phyloP scores from a whole-genome alignment of 2,797 vertebrate genomes.

The Poeciliopsis turneri region DNA sequence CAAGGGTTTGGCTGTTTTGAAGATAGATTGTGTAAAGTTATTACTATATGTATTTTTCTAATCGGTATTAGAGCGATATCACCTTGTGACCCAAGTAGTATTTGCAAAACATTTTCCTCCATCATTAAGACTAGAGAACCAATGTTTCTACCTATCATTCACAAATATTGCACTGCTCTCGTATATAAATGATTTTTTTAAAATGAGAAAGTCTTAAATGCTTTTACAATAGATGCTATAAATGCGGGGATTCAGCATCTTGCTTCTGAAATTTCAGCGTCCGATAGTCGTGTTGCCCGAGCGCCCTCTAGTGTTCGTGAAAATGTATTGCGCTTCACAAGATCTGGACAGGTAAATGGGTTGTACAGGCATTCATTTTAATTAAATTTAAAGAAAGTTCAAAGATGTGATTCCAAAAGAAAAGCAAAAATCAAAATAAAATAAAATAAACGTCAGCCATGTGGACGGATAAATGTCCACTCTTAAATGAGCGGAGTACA shows the following conservation, averaged over 20 bases:
- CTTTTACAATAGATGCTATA: not conserved
- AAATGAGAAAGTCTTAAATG: not conserved
- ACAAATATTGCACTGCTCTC: conserved; percentile 3
- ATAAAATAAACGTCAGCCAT: conserved; percentile 45
- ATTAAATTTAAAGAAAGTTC: conserved; percentile 66
- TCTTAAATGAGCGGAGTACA: conserved; percentile 77
- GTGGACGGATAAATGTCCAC: conserved; percentile 56
- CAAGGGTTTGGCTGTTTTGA: not conserved
- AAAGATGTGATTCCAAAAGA: conserved; percentile 63
- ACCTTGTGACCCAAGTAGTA: not conserved
- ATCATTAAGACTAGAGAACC: not conserved
- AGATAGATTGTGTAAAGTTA: not conserved
- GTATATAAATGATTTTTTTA: not conserved
- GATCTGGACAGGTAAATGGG: conserved; percentile 13
- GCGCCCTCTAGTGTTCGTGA: conserved; percentile 51
- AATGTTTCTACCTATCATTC: not conserved
- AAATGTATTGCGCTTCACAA: conserved; percentile 1
- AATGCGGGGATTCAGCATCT: not conserved
- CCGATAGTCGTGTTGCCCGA: not conserved
- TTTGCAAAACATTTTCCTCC: not conserved
- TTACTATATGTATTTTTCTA: not conserved
- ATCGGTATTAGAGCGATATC: not conserved
- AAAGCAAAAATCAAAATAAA: conserved; percentile 32
- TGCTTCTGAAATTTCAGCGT: not conserved
- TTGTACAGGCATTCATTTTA: conserved; percentile 75